A percentile compares a stretch with the other conserved stretches of the same genome.
Evolutionary conservation across 2,113 vertebrate species (phyloP).

Genomic region (Calyptommatus sinebrachiatus): DNA sequence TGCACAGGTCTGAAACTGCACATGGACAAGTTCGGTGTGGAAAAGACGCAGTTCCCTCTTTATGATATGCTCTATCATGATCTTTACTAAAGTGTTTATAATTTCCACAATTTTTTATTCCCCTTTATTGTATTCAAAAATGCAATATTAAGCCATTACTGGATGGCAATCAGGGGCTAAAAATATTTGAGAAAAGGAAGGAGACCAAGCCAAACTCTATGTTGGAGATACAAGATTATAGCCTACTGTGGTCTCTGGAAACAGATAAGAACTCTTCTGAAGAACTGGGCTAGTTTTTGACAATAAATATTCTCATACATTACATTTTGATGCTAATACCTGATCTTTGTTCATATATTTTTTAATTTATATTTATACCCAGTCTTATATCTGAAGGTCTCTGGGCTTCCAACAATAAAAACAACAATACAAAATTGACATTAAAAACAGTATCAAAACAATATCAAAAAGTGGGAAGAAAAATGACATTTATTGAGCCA

Average conservation of each 20-base stretch:
- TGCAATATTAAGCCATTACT: neutral
- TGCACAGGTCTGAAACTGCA: no score
- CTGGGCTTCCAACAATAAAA: no score
- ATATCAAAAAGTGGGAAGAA: no score
- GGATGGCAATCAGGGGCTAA: neutral
- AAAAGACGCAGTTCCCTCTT: neutral
- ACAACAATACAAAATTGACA: no score
- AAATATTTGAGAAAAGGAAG: neutral
- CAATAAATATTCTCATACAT: no score
- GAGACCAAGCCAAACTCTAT: neutral
- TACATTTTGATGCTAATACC: no score
- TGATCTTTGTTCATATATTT: neutral
- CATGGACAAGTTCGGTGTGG: no score
- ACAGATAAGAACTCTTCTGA: neutral
- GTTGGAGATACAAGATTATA: neutral
- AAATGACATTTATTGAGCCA: no score
- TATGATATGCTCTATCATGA: neutral
- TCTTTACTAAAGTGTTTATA: neutral
- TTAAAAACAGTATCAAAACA: no score
- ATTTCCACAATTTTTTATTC: neutral
- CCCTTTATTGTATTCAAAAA: neutral
- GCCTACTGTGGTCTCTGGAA: no score
- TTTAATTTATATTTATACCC: no score
- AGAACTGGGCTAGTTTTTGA: neutral
- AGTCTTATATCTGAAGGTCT: no score